These are phyloP conservation scores for Fabriciana adippe DNA, from an alignment of 2,888 invertebrate species.

Conservation along the genomic window DNA sequence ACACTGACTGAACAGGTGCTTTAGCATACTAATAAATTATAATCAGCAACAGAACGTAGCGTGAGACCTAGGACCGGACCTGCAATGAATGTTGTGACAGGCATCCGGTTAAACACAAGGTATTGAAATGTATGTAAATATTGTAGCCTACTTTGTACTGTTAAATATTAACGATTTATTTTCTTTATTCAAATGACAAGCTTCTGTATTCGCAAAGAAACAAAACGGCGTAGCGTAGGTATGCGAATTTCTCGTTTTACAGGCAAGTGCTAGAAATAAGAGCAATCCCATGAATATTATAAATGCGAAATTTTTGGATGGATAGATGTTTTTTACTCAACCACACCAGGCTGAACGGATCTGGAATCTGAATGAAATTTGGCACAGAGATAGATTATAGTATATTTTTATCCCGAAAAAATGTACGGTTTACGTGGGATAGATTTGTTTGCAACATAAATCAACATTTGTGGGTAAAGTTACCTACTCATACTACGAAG, in stretches of 20 bases:
- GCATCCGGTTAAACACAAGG: slow-evolving; percentile 28
- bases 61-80: slow-evolving; percentile 21
- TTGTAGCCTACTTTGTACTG: slow-evolving; percentile 28
- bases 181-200: slow-evolving; percentile 28
- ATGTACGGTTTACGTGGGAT: too few relatives aligned
- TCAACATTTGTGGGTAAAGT: too few relatives aligned
- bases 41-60: slow-evolving; percentile 16
- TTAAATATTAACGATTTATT: slow-evolving; percentile 26
- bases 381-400: too few relatives aligned
- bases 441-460: too few relatives aligned
- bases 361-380: too few relatives aligned
- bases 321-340: too few relatives aligned
- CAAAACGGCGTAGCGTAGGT: background rate
- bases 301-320: too few relatives aligned
- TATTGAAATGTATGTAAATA: slow-evolving; percentile 38
- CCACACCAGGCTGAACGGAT: too few relatives aligned
- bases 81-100: slow-evolving; percentile 34
- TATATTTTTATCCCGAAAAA: too few relatives aligned
- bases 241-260: slow-evolving; percentile 6
- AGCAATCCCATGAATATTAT: background rate
- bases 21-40: slow-evolving; percentile 27
- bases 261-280: background rate
- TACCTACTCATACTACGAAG: too few relatives aligned
- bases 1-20: slow-evolving; percentile 1
- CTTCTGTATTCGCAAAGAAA: background rate